Evolutionary conservation across 2,888 invertebrate species (phyloP).

Genomic region (Coelinius sp.): DNA sequence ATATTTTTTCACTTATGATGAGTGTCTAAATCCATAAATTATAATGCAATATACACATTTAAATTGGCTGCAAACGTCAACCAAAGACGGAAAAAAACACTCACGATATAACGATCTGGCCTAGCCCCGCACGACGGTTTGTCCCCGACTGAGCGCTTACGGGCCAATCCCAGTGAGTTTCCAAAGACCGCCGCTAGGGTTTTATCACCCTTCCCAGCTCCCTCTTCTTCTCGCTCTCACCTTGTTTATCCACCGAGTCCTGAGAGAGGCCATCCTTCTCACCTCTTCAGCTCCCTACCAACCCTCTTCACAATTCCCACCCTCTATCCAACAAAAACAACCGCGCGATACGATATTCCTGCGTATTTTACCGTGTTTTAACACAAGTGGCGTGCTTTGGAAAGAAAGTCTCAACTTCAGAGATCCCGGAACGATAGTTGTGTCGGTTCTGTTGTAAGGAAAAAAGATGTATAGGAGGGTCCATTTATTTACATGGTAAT

Average conservation of each 20-base stretch:
- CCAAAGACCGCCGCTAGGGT: conserved; percentile 58
- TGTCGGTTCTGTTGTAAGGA: neutral
- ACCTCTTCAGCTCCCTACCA: conserved; percentile 27
- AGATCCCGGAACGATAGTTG: neutral
- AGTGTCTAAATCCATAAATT: neutral
- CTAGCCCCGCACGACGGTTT: conserved; percentile 59
- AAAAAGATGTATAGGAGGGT: neutral
- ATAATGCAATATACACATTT: neutral
- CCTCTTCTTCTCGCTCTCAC: conserved; percentile 44
- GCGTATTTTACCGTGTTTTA: conserved; percentile 24
- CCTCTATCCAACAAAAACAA: conserved; percentile 28
- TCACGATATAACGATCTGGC: conserved; percentile 48
- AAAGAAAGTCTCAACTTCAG: conserved; percentile 21
- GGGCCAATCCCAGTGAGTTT: conserved; percentile 63
- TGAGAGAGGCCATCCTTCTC: conserved; percentile 8
- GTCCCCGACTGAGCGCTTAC: conserved; percentile 65
- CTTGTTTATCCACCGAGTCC: conserved; percentile 22
- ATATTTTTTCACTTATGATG: neutral
- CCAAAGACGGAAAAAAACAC: neutral
- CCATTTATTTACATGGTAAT: too few relatives aligned
- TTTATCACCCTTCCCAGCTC: conserved; percentile 53
- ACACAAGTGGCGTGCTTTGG: conserved; percentile 27
- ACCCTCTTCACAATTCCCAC: neutral
- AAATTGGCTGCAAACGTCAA: neutral
- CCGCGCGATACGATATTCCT: conserved; percentile 21